Percentiles rank a stretch among this genome's conserved stretches.
These are phyloP conservation scores for Microctonus aethiopoides DNA, from an alignment of 2,888 invertebrate genomes.

Conservation along the genomic window DNA sequence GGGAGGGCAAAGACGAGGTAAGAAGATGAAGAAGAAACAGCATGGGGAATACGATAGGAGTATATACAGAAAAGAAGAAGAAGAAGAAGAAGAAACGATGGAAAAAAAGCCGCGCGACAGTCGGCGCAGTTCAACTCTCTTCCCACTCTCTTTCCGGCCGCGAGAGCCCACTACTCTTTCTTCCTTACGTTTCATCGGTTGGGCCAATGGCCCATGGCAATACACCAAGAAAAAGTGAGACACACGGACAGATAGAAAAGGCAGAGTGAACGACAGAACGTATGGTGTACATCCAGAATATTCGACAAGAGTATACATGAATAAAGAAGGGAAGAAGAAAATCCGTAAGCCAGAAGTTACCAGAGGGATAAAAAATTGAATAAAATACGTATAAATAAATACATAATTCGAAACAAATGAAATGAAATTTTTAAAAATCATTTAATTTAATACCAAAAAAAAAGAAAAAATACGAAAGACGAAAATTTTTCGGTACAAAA, in stretches of 20 bases:
- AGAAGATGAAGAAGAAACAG: conserved; percentile 7
- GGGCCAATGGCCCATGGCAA: conserved; percentile 34
- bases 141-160: not conserved
- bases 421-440: too few species aligned
- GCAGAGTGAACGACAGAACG: too few species aligned
- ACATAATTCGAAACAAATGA: too few species aligned
- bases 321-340: conserved; percentile 22
- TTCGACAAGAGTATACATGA: too few species aligned
- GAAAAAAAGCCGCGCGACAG: conserved; percentile 55
- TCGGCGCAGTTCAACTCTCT: conserved; percentile 48
- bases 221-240: not conserved
- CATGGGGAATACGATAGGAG: conserved; percentile 16
- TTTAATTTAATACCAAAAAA: too few species aligned
- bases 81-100: conserved; percentile 39
- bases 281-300: too few species aligned
- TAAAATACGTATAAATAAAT: too few species aligned
- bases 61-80: conserved; percentile 36
- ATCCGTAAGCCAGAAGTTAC: not conserved
- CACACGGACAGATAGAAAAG: too few species aligned
- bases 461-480: not conserved
- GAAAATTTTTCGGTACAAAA: not conserved
- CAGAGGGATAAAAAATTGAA: not conserved
- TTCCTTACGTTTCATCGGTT: conserved; percentile 12
- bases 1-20: conserved; percentile 33
- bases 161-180: conserved; percentile 12